Evolutionary conservation across 2,113 vertebrate species (phyloP), one percentile per base, ranked within the genome.

Genomic region (Aphelocoma coerulescens): DNA sequence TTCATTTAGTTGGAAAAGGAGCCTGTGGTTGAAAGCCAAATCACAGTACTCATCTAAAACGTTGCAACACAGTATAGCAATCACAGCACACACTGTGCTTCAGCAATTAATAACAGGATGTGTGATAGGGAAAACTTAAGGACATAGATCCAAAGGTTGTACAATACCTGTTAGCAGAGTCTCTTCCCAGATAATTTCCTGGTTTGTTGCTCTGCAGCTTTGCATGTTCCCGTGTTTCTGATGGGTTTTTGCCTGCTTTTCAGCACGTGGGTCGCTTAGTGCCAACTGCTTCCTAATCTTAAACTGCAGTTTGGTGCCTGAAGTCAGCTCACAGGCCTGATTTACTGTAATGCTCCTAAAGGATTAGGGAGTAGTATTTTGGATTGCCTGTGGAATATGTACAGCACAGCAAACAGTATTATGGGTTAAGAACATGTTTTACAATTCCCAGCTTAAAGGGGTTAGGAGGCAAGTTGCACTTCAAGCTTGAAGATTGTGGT

Each of bases 191-290:
- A 3, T 51, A 23, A 33, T n/a, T 10, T 3, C 58, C 13, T 55
- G 27, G 24, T 26, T 82, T 52, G 8, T 26, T 69, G 20, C n/a
- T 78, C 37, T 1, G 2, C 11, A n/a, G 9, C 46, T 73, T 27
- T 51, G 18, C 33, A 9, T 0, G 0, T 66, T 73, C 37, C n/a
- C 23, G 8, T 2, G 1, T 62, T 79, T 62, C 20, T 39, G 43
- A 9, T 74, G 35, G 5, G 1, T n/a, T 67, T 89, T 43, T 1
- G 0, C 57, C 37, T 51, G 17, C 32, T 59, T 39, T 57, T 28
- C 11, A 24, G 35, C 35, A 13, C 0, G 0, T 15, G 20, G 19
- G 12, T 59, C 6, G 3, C 20, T 58, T 11, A 35, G 33, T 27
- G 59, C 72, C 63, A 59, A 4, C 22, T 4, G 2, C 63, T 75